These are phyloP conservation scores for Streptopelia turtur DNA, from an alignment of 2,797 vertebrate genomes.

Conservation along the genomic window DNA sequence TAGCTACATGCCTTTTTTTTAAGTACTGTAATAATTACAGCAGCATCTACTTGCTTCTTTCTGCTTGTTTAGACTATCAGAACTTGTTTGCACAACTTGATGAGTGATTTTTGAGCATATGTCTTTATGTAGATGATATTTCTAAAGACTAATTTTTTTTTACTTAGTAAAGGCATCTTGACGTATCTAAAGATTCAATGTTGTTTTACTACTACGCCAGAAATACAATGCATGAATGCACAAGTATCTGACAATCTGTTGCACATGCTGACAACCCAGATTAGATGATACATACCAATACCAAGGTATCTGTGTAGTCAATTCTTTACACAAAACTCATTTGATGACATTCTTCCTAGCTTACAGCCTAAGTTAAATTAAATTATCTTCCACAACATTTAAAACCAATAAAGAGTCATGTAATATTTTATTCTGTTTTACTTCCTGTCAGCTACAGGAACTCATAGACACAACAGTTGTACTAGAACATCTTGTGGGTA, in stretches of 20 bases:
- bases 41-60: not conserved
- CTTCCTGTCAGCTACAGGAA: not conserved
- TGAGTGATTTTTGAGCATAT: not conserved
- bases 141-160: not conserved
- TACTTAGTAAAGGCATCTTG: not conserved
- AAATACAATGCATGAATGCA: not conserved
- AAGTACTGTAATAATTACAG: not conserved
- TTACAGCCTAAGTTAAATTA: not conserved
- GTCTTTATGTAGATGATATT: not conserved
- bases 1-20: not conserved
- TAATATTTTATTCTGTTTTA: not conserved
- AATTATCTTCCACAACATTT: not conserved
- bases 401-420: not conserved
- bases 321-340: not conserved
- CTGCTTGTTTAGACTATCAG: not conserved
- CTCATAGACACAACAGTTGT: not conserved
- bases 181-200: not conserved
- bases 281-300: not conserved
- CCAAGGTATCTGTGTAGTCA: not conserved
- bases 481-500: not conserved
- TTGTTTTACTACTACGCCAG: not conserved
- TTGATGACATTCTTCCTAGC: not conserved
- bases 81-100: not conserved
- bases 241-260: not conserved
- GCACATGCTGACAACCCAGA: not conserved